A percentile compares a stretch with the other conserved stretches of the same genome.
Conservation (phyloP, 1,140 invertebrate genomes). For the Sesamia nonagrioides region DNA sequence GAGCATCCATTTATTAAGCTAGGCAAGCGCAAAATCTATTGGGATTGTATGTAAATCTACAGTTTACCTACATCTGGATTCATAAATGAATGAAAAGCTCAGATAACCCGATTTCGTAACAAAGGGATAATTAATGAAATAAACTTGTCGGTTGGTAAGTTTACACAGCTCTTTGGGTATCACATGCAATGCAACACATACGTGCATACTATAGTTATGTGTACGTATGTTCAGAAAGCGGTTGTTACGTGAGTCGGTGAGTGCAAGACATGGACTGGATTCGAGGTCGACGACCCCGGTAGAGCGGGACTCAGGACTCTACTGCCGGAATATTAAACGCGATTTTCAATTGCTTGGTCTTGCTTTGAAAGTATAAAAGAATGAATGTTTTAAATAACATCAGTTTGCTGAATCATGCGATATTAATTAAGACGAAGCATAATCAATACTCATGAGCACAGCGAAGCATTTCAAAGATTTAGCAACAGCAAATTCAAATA, state of each 20-base stretch:
- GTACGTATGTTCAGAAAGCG: constrained; percentile 67
- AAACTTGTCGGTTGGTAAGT: constrained; percentile 11
- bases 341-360: constrained; percentile 53
- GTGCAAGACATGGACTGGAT: constrained; percentile 82
- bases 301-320: constrained; percentile 80
- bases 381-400: not conserved
- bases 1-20: not conserved
- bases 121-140: constrained; percentile 25
- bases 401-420: not conserved
- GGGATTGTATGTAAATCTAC: constrained; percentile 5
- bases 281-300: constrained; percentile 76
- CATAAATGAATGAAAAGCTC: not conserved
- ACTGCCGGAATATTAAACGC: constrained; percentile 69
- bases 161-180: constrained; percentile 30
- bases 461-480: not conserved
- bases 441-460: not conserved
- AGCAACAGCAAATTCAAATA: not conserved
- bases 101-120: constrained; percentile 2
- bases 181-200: constrained; percentile 35
- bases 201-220: constrained; percentile 17
- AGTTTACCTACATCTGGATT: not conserved
- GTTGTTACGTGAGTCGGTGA: constrained; percentile 78
- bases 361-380: constrained; percentile 1
- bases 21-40: constrained; percentile 14
- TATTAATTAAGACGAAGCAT: not conserved